Evolutionary conservation across 1,140 invertebrate species (phyloP).

Genomic region (Ceratina australensis): DNA sequence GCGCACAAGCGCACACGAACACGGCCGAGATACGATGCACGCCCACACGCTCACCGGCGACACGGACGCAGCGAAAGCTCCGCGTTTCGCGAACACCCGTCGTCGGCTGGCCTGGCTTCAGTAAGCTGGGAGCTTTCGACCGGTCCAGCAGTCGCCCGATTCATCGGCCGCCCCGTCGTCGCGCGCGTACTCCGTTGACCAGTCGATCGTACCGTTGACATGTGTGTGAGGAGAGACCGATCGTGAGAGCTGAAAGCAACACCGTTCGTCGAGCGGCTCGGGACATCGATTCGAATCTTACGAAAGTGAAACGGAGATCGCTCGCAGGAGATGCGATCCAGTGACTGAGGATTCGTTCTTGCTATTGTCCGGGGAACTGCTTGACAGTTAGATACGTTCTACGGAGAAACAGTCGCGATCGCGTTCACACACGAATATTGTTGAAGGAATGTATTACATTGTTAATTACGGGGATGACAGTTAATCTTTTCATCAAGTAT

Average conservation of each 20-base stretch:
- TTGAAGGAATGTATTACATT: no score
- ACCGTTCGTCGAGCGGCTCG: neutral
- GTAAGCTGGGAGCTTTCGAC: constrained; percentile 71
- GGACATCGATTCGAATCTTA: no score
- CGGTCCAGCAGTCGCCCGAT: constrained; percentile 36
- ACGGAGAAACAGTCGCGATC: no score
- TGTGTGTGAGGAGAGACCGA: constrained; percentile 9
- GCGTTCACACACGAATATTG: no score
- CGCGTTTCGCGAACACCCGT: constrained; percentile 36
- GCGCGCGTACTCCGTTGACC: neutral
- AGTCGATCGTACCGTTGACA: constrained; percentile 36
- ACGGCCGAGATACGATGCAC: neutral
- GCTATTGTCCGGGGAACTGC: no score
- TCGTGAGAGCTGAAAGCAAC: neutral
- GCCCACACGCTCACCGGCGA: neutral
- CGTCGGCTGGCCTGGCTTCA: constrained; percentile 60
- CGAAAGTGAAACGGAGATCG: no score
- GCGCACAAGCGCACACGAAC: neutral
- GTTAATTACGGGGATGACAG: no score
- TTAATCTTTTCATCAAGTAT: no score
- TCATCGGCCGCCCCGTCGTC: neutral
- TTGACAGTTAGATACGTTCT: no score
- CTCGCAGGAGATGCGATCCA: no score
- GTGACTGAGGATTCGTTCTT: no score
- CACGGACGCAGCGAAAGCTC: constrained; percentile 4